Evolutionary conservation across 2,113 vertebrate genomes (phyloP), one percentile per base, ranked within the genome.

Genomic region (Hoplias malabaricus): DNA sequence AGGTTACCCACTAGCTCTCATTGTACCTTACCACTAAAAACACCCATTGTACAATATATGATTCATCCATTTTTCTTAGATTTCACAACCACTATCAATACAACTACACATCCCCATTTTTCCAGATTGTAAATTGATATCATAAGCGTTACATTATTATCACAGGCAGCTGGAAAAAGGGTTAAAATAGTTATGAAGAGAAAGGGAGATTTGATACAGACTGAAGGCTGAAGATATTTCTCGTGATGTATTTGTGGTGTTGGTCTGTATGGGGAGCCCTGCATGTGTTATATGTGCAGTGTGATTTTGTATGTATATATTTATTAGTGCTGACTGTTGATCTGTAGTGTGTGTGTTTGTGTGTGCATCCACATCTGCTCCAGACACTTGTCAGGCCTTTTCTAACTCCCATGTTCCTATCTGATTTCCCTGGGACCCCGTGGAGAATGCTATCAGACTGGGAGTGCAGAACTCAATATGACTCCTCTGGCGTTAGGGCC

Each of bases 401-500:
- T 77, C 68, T 23, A 70, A 76, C 53, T 68, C 56, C 59, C 65
- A 73, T 43, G 78, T 36, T 73, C 46, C 77, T 67, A 82, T 86
- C 82, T 79, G 80, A 80, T 80, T 86, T 78, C 54, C 54, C 66
- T 25, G 48, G 70, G 73, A 75, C 31, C 82, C 78, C 10, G 66
- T 77, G 62, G 82, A 78, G 82, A 81, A 80, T 75, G 78, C 78
- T 70, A 66, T 83, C 79, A 78, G 66, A 68, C 69, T 43, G 69
- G 13, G 65, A 83, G 69, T 68, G 65, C 43, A 71, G 23, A 75
- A 63, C 78, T 73, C 73, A 80, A 56, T 77, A 73, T 73, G 78
- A 80, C 69, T 77, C 57, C 74, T 80, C 36, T 48, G 48, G 63
- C 43, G 29, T 72, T 67, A 71, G 68, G 48, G 62, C 62, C 23